These are phyloP conservation scores for Xylota segnis DNA, from an alignment of 2,888 invertebrate genomes.

Conservation along the genomic window DNA sequence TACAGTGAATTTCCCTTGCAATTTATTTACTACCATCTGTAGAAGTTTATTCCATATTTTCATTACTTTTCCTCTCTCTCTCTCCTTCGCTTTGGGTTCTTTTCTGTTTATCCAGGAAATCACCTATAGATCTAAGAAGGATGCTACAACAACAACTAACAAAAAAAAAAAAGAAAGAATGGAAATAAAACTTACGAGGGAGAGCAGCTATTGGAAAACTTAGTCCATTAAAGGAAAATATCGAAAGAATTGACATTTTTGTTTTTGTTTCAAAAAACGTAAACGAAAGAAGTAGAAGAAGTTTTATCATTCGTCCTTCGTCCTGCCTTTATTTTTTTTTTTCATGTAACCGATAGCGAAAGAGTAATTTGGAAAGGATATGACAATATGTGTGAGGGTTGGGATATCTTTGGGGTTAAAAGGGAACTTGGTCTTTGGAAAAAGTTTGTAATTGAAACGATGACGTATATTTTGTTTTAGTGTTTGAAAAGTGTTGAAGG, in stretches of 20 bases:
- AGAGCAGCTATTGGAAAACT: conserved; percentile 73
- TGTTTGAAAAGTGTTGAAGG: conserved; percentile 48
- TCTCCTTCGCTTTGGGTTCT: not conserved
- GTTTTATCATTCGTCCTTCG: conserved; percentile 33
- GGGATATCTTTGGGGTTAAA: conserved; percentile 41
- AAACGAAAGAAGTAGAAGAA: conserved; percentile 5
- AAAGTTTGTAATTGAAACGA: conserved; percentile 62
- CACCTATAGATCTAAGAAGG: conserved; percentile 41
- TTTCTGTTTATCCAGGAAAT: conserved; percentile 22
- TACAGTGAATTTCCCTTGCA: conserved; percentile 27
- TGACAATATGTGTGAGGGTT: conserved; percentile 48
- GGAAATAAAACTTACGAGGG: conserved; percentile 57
- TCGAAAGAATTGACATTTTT: conserved; percentile 75
- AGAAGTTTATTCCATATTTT: conserved; percentile 61
- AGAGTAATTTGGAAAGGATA: conserved; percentile 70
- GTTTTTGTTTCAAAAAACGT: conserved; percentile 54
- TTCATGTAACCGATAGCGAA: conserved; percentile 25
- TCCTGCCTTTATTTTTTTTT: conserved; percentile 37
- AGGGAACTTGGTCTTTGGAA: conserved; percentile 22
- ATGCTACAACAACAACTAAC: conserved; percentile 9
- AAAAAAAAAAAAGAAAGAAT: not conserved
- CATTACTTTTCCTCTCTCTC: conserved; percentile 35
- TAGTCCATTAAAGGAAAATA: conserved; percentile 75
- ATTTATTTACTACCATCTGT: conserved; percentile 47
- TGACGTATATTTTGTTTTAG: conserved; percentile 28